These are phyloP conservation scores for Pempheris klunzingeri DNA, from an alignment of 2,797 vertebrate species.

Conservation along the genomic window DNA sequence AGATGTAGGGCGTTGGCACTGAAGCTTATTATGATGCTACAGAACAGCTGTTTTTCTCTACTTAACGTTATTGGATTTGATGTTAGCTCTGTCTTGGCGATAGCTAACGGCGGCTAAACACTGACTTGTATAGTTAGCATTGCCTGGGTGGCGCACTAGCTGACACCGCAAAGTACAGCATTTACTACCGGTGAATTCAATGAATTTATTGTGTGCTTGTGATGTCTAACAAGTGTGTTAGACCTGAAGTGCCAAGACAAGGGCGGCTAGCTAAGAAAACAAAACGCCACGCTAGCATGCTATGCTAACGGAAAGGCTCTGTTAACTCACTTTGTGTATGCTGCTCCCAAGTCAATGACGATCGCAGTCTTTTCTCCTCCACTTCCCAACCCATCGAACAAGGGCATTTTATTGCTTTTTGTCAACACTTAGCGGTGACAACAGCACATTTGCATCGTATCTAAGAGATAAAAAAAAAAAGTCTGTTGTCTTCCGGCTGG, in stretches of 20 bases:
- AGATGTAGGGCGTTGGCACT: rapidly evolving
- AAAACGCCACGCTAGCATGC: conserved; percentile 2
- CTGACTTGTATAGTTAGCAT: conserved; percentile 12
- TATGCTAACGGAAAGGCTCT: conserved; percentile 15
- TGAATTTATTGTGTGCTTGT: rapidly evolving
- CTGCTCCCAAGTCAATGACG: conserved; percentile 95
- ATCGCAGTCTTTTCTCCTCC: conserved; percentile 98
- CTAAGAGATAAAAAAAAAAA: background rate
- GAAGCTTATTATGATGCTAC: background rate
- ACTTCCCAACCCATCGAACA: conserved; percentile 95
- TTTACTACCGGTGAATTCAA: rapidly evolving
- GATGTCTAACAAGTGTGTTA: rapidly evolving
- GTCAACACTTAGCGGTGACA: background rate
- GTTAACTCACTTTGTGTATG: conserved; percentile 95
- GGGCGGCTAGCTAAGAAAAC: background rate
- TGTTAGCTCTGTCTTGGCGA: background rate
- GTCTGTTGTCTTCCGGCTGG: conserved; percentile 58
- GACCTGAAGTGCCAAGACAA: rapidly evolving
- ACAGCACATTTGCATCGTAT: conserved; percentile 30
- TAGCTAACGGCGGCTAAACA: conserved; percentile 14
- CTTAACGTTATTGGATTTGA: conserved; percentile 8
- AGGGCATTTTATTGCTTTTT: conserved; percentile 87
- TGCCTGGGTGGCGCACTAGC: background rate
- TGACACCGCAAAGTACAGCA: rapidly evolving
- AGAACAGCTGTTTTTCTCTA: background rate